Evolutionary conservation across 2,797 vertebrate species (phyloP), one percentile per base, ranked within the genome.

Genomic region (Diglossa cyanea): DNA sequence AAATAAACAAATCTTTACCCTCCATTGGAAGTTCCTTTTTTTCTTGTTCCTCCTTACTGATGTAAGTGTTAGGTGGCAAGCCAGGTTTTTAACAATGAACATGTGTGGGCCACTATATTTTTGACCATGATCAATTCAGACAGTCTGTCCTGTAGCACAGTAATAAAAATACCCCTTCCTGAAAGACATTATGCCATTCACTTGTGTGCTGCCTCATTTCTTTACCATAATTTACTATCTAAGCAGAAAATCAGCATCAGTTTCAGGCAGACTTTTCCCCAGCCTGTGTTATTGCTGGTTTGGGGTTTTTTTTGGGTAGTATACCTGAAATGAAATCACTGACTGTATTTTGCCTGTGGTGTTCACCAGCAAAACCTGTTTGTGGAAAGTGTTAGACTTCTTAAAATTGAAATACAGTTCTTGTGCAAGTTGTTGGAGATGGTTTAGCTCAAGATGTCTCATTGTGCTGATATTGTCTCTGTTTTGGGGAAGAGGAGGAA

Each of bases 111-210:
- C 75, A 44, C 30, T 45, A 0, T 88, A n/a, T 73, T 90, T 92
- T 57, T 66, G 3, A 28, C 61, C 30, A 8, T 42, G 45, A 90
- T 94, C 92, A 68, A 78, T 96, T 96, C 93, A 76, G 18, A 84
- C 83, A 84, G 61, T 28, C 81, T 94, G 51, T 92, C 88, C 81
- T 94, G 68, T 47, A 96, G 86, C 10, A 0, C 57, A 91, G 80
- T 44, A 91, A 90, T 95, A 96, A 95, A 95, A 96, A 92, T 83
- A 74, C 44, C 33, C 96, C 86, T 97, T 97, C 87, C 85, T 96
- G 91, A 96, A 97, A 93, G 94, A 76, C 65, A 30, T 78, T 48
- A 53, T 75, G 85, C 88, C 53, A n/a, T 71, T 95, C 44, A 57
- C 80, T 60, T 31, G 35, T 72, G 73, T 23, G 2, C 81, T 85